phyloP scores from a whole-genome alignment of 2,888 invertebrate genomes.

The Apeira syringaria region DNA sequence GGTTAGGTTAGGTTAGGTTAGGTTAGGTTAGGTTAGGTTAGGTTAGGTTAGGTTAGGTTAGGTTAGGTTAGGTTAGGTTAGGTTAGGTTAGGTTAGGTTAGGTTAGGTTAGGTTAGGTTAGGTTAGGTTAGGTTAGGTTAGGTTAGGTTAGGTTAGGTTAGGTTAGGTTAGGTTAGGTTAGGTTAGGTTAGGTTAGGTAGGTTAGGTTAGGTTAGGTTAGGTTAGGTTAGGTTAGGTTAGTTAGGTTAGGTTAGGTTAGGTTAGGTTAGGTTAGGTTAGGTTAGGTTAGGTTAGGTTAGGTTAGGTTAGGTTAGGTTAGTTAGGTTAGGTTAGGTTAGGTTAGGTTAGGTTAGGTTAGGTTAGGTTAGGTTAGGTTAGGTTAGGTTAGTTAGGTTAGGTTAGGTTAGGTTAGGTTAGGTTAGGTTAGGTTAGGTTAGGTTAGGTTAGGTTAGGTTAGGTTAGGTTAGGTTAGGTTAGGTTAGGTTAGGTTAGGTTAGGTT shows the following conservation, averaged over 20 bases:
- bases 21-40: slow-evolving; percentile 11
- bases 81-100: slow-evolving; percentile 11
- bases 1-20: slow-evolving; percentile 21
- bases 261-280: slow-evolving; percentile 11
- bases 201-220: too few relatives aligned
- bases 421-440: slow-evolving; percentile 15
- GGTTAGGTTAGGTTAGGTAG: slow-evolving; percentile 8
- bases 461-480: slow-evolving; percentile 10
- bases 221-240: slow-evolving; percentile 12
- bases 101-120: slow-evolving; percentile 13
- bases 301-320: slow-evolving; percentile 11
- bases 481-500: slow-evolving; percentile 10
- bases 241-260: slow-evolving; percentile 15
- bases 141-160: slow-evolving; percentile 18
- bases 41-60: slow-evolving; percentile 11
- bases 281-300: slow-evolving; percentile 10
- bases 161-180: slow-evolving; percentile 11
- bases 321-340: slow-evolving; percentile 10
- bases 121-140: slow-evolving; percentile 22
- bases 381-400: slow-evolving; percentile 10
- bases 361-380: slow-evolving; percentile 10
- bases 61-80: slow-evolving; percentile 11
- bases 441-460: slow-evolving; percentile 10
- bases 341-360: slow-evolving; percentile 10
- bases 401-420: slow-evolving; percentile 14